Base-by-base conservation (phyloP, 2,113 vertebrate species). In the Diglossa brunneiventris region DNA sequence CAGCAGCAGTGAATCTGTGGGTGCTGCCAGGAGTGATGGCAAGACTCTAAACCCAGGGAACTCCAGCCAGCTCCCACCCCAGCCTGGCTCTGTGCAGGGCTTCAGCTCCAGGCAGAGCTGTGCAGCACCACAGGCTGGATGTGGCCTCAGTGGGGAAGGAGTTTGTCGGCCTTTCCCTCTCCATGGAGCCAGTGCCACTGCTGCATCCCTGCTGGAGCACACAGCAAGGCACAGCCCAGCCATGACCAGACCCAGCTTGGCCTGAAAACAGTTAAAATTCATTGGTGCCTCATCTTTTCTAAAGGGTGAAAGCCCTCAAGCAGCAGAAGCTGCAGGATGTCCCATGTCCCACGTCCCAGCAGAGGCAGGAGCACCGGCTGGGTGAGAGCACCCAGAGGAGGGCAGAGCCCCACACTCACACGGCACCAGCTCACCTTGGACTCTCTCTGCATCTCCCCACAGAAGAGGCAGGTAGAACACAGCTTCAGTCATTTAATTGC, bases 381-480 rank as follows among this genome's bases (percentile, higher is more conserved):
- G 46, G 66, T 9, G 27, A 42, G 70, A 47, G 49, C 59, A 11
- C 44, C 28, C 5, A 2, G 63, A 68, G 84, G 35, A n/a, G 69
- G 13, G 66, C 3, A 59, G 18, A 41, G 49, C 58, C 53, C 49
- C 21, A 0, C 0, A 10, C 53, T 62, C 42, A 28, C 17, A 7
- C 24, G 0, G 0, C 78, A 24, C 30, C 66, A 10, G 69, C 61
- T 37, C 1, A 1, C n/a, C 13, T 3, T 7, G 62, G 64, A 8
- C 42, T 49, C 44, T 12, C 20, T 41, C 69, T 39, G 33, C 68
- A 20, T 7, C 67, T 30, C 75, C 13, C 10, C 50, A 13, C 10
- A 2, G 5, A 23, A 35, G 46, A 85, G 55, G 79, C 75, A 92
- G 47, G 44, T 61, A 61, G 83, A 88, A 61, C 61, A 53, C 33